A percentile compares a stretch with the other conserved stretches of the same genome.
Conservation (phyloP, 2,113 vertebrate species). For the Athene noctua region DNA sequence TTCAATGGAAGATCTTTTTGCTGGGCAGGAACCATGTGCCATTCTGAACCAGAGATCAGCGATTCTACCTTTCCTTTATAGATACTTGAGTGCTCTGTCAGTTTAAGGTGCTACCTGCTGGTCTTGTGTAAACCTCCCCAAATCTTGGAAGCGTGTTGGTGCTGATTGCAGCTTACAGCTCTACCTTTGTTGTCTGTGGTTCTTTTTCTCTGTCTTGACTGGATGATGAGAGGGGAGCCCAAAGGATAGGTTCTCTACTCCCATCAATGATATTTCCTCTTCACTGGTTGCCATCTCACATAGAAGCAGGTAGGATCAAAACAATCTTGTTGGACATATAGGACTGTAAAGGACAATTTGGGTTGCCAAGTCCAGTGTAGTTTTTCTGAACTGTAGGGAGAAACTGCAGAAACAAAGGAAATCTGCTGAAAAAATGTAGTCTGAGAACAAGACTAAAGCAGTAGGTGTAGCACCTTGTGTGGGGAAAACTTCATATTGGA, state of each 20-base stretch:
- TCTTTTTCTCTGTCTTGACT: background rate
- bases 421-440: background rate
- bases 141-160: background rate
- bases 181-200: background rate
- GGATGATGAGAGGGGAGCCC: background rate
- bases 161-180: background rate
- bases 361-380: background rate
- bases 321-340: background rate
- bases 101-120: background rate
- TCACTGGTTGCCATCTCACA: fast-evolving
- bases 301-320: background rate
- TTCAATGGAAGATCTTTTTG: background rate
- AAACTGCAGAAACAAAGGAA: background rate
- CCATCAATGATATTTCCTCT: background rate
- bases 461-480: background rate
- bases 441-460: background rate
- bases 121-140: background rate
- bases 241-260: background rate
- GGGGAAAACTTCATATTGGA: background rate
- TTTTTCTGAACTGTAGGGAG: background rate
- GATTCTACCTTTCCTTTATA: background rate
- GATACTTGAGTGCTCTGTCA: background rate
- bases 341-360: background rate
- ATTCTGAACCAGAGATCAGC: background rate
- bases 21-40: background rate